Evolutionary conservation across 2,797 vertebrate genomes (phyloP).

Genomic region (Cottoperca gobio): DNA sequence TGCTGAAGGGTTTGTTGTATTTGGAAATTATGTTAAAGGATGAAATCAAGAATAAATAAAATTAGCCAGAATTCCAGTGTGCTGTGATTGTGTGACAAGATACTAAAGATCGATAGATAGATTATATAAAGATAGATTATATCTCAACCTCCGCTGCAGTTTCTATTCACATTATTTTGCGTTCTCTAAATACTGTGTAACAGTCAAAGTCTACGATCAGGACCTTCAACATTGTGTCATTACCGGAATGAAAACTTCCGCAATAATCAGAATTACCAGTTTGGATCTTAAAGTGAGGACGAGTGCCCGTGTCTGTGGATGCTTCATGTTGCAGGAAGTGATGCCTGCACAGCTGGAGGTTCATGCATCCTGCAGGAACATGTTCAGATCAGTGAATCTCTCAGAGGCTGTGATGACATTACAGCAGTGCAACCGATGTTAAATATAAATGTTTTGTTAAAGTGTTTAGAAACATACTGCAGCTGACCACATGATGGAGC

Average conservation of each 20-base stretch:
- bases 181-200: neutral
- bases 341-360: neutral
- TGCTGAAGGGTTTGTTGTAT: conserved; percentile 11
- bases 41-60: conserved; percentile 26
- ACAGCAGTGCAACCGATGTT: neutral
- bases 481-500: conserved; percentile 43
- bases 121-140: too few relatives aligned
- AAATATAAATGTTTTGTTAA: neutral
- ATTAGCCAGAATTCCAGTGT: neutral
- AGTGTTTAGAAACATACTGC: neutral
- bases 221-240: neutral
- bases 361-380: neutral
- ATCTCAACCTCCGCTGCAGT: too few relatives aligned
- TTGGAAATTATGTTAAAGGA: conserved; percentile 4
- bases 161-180: neutral
- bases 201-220: neutral
- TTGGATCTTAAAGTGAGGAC: too few relatives aligned
- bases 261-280: too few relatives aligned
- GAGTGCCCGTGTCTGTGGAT: neutral
- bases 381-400: neutral
- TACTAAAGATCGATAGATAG: too few relatives aligned
- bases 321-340: neutral
- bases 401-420: neutral
- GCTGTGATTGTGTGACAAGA: neutral
- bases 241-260: neutral